These are phyloP conservation scores for Crocuta crocuta DNA, from an alignment of 2,113 vertebrate genomes.

Conservation along the genomic window DNA sequence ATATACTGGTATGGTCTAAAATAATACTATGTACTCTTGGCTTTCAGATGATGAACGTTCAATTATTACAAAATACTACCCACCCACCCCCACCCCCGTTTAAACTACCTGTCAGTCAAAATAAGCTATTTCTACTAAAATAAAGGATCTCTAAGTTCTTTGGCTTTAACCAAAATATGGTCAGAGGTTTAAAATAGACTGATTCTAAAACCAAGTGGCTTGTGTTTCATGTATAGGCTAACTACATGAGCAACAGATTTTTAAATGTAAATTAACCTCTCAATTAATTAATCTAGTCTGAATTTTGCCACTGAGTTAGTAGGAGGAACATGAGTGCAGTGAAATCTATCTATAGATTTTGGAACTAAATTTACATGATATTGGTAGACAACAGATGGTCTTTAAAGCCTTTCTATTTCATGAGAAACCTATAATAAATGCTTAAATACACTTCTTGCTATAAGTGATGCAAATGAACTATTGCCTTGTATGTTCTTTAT, in stretches of 20 bases:
- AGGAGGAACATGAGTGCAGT: neutral
- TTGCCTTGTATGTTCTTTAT: neutral
- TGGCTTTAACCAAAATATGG: neutral
- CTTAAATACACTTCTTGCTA: neutral
- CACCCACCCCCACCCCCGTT: neutral
- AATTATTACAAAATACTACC: neutral
- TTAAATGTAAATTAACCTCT: constrained; percentile 13
- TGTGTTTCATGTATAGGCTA: neutral
- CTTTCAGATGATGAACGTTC: neutral
- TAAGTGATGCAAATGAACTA: neutral
- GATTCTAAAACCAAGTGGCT: neutral
- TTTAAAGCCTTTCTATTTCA: neutral
- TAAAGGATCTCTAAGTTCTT: neutral
- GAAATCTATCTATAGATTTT: neutral
- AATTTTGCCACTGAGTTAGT: neutral
- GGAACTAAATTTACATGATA: neutral
- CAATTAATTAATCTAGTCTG: neutral
- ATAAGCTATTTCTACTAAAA: neutral
- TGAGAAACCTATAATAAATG: neutral
- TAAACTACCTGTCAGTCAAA: neutral
- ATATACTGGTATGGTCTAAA: too few relatives aligned
- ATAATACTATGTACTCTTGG: too few relatives aligned
- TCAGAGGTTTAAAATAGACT: neutral
- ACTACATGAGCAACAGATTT: neutral
- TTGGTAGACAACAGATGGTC: neutral